A percentile compares a stretch with the other conserved stretches of the same genome.
phyloP scores from a whole-genome alignment of 2,797 vertebrate genomes.

The Acrossocheilus wenchowensis region DNA sequence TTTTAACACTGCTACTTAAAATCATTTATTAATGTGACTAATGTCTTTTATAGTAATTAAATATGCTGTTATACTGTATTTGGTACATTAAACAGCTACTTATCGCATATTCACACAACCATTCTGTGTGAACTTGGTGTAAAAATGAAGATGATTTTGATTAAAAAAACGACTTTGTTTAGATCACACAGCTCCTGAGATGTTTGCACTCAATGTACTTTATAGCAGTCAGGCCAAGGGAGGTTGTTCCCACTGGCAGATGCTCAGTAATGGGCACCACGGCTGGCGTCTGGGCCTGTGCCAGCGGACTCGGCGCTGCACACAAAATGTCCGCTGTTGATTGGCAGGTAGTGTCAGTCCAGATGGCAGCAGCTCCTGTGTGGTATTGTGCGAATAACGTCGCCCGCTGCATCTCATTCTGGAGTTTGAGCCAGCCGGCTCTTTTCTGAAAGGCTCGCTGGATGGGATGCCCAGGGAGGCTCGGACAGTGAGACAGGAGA shows the following conservation, averaged over 20 bases:
- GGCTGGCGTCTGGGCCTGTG: conserved; percentile 38
- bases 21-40: neutral
- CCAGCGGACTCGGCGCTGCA: conserved; percentile 32
- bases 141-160: neutral
- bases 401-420: conserved; percentile 56
- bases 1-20: neutral
- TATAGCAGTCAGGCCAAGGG: neutral
- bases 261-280: conserved; percentile 12
- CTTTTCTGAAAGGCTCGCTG: conserved; percentile 45
- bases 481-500: conserved; percentile 15
- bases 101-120: too few relatives aligned
- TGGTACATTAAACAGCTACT: neutral
- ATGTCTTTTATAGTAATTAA: neutral
- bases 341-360: conserved; percentile 63
- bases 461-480: conserved; percentile 18
- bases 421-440: conserved; percentile 62
- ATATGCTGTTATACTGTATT: neutral
- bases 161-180: neutral
- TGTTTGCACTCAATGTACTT: conserved; percentile 24
- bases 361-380: conserved; percentile 51
- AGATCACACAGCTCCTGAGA: neutral
- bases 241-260: conserved; percentile 38
- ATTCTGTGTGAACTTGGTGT: neutral
- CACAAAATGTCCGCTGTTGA: conserved; percentile 48
- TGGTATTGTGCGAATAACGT: conserved; percentile 58